Evolutionary conservation across 1,140 invertebrate species (phyloP).

Genomic region (Trichonephila clavata): DNA sequence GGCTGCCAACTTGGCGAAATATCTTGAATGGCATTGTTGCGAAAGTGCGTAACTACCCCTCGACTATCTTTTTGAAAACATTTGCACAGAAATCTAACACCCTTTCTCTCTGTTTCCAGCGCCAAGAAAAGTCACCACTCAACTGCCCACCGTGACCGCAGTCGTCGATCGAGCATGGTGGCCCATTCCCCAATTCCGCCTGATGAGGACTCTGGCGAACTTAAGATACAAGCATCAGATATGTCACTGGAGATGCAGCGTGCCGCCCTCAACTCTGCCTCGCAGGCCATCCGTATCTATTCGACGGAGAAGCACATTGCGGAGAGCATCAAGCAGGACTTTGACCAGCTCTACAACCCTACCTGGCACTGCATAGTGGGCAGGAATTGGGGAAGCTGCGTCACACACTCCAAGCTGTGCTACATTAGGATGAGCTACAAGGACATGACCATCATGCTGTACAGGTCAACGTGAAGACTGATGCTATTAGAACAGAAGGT

Average conservation of each 20-base stretch:
- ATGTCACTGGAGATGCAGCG: constrained; percentile 79
- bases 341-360: constrained; percentile 78
- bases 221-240: constrained; percentile 79
- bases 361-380: constrained; percentile 79
- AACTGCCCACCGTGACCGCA: constrained; percentile 26
- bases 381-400: constrained; percentile 79
- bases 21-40: too few species aligned
- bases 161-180: constrained; percentile 54
- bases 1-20: too few species aligned
- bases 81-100: too few species aligned
- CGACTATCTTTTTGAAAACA: too few species aligned
- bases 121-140: constrained; percentile 24
- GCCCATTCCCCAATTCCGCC: background rate
- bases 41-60: too few species aligned
- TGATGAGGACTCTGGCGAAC: constrained; percentile 62
- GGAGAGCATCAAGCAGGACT: constrained; percentile 79
- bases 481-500: too few species aligned
- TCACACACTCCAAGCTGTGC: constrained; percentile 79
- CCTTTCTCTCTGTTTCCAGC: background rate
- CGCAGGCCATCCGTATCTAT: constrained; percentile 78
- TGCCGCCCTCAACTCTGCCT: constrained; percentile 77
- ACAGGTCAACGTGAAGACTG: constrained; percentile 79
- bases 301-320: constrained; percentile 79
- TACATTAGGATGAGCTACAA: constrained; percentile 78
- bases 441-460: constrained; percentile 79